phyloP scores from a whole-genome alignment of 2,888 invertebrate species.

The Lasioglossum zephyrum region DNA sequence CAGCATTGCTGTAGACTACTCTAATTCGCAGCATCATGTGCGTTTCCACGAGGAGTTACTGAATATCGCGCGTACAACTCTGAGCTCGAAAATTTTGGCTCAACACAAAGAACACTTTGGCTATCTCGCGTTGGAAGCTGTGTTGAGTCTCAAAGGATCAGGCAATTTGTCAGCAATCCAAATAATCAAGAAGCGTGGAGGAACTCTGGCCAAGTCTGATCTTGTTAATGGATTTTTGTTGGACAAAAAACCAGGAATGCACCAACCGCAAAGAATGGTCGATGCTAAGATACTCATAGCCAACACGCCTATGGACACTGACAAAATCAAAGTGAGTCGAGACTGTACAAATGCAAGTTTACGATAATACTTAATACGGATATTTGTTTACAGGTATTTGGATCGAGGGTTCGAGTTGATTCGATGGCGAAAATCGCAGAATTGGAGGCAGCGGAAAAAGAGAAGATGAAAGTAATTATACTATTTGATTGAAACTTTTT shows the following conservation, averaged over 20 bases:
- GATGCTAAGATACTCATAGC: slow-evolving; percentile 99
- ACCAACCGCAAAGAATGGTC: slow-evolving; percentile 97
- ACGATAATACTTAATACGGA: background rate
- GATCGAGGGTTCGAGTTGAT: slow-evolving; percentile 96
- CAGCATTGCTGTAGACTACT: slow-evolving; percentile 92
- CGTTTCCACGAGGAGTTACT: slow-evolving; percentile 94
- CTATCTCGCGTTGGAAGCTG: slow-evolving; percentile 97
- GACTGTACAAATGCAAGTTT: slow-evolving; percentile 16
- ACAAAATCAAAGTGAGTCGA: slow-evolving; percentile 94
- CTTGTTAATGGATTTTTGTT: slow-evolving; percentile 97
- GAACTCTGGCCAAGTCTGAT: slow-evolving; percentile 96
- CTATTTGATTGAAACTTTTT: background rate
- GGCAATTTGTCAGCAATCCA: slow-evolving; percentile 98
- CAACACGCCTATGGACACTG: slow-evolving; percentile 99
- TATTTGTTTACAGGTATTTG: slow-evolving; percentile 88
- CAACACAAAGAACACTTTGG: slow-evolving; percentile 99
- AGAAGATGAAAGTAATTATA: slow-evolving; percentile 94
- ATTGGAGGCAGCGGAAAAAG: slow-evolving; percentile 98
- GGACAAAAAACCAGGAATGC: slow-evolving; percentile 98
- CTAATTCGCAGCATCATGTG: slow-evolving; percentile 87
- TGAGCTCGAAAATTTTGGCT: slow-evolving; percentile 98
- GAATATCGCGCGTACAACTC: slow-evolving; percentile 98
- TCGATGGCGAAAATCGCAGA: slow-evolving; percentile 98
- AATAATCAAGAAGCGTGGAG: slow-evolving; percentile 98
- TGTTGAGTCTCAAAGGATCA: slow-evolving; percentile 96